A percentile compares a stretch with the other conserved stretches of the same genome.
Evolutionary conservation across 1,140 invertebrate genomes (phyloP).

Genomic region (Musca domestica): DNA sequence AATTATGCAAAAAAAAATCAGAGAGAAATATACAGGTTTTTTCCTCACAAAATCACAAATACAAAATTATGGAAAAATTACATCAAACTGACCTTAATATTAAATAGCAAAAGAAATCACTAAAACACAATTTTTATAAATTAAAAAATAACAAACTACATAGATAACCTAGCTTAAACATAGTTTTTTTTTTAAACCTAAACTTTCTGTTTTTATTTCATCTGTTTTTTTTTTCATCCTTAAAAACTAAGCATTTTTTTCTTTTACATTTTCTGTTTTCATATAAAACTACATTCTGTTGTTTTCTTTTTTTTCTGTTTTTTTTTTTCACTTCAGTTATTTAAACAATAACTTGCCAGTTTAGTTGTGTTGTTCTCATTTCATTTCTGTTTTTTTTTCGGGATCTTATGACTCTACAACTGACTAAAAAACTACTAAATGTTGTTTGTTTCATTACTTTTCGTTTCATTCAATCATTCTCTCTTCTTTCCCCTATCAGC

Average conservation of each 20-base stretch:
- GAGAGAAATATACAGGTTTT: too few species aligned
- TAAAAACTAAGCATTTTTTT: conserved; percentile 10
- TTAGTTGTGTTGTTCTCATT: background rate
- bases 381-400: conserved; percentile 7
- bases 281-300: conserved; percentile 28
- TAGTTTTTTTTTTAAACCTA: background rate
- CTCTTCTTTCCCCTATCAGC: too few species aligned
- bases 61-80: too few species aligned
- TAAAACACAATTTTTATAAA: too few species aligned
- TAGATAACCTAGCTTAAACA: too few species aligned
- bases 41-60: too few species aligned
- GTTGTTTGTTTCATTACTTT: background rate
- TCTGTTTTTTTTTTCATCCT: conserved; percentile 15
- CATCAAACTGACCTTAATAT: too few species aligned
- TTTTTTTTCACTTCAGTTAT: conserved; percentile 10
- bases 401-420: background rate
- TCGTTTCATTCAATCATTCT: background rate
- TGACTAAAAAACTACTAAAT: conserved; percentile 9
- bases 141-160: too few species aligned
- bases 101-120: too few species aligned
- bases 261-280: conserved; percentile 20
- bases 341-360: background rate
- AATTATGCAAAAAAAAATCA: too few species aligned
- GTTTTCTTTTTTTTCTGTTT: conserved; percentile 8
- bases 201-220: background rate